Conservation (phyloP, 2,888 invertebrate genomes). For the Ophioninae sp. region DNA sequence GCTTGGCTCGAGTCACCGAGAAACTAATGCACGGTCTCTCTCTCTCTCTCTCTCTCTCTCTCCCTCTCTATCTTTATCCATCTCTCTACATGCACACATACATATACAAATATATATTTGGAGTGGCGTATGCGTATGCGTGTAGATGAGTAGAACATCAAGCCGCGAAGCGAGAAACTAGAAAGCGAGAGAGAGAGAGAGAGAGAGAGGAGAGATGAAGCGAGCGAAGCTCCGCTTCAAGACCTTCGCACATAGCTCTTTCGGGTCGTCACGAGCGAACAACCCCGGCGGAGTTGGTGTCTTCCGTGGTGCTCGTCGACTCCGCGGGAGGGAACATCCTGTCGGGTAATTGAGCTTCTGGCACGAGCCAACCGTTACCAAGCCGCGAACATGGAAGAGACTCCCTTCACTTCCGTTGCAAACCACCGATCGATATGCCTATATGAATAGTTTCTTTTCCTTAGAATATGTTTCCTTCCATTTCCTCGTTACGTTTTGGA, state of each 20-base stretch:
- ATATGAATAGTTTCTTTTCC: too few species aligned
- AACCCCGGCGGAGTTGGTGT: constrained; percentile 35
- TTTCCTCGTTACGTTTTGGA: too few species aligned
- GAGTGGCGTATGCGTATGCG: not conserved
- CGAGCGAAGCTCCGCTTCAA: constrained; percentile 21
- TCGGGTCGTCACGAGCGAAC: constrained; percentile 47
- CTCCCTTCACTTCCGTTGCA: constrained; percentile 23
- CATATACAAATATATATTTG: not conserved
- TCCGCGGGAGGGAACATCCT: constrained; percentile 32
- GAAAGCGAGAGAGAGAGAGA: constrained; percentile 4
- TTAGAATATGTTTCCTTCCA: too few species aligned
- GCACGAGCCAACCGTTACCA: constrained; percentile 48
- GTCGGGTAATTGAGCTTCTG: constrained; percentile 58
- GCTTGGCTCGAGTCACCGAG: constrained; percentile 49
- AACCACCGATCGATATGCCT: constrained; percentile 11
- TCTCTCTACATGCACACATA: not conserved
- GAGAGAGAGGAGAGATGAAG: constrained; percentile 21
- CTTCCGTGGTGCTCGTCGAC: constrained; percentile 36
- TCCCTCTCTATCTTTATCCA: not conserved
- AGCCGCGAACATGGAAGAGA: constrained; percentile 10
- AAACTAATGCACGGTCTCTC: constrained; percentile 46
- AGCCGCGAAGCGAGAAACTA: not conserved
- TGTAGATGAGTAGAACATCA: constrained; percentile 20
- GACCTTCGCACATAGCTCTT: constrained; percentile 24
- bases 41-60: not conserved